Base-by-base conservation (phyloP, 1,140 invertebrate species). In the Formica selysi region DNA sequence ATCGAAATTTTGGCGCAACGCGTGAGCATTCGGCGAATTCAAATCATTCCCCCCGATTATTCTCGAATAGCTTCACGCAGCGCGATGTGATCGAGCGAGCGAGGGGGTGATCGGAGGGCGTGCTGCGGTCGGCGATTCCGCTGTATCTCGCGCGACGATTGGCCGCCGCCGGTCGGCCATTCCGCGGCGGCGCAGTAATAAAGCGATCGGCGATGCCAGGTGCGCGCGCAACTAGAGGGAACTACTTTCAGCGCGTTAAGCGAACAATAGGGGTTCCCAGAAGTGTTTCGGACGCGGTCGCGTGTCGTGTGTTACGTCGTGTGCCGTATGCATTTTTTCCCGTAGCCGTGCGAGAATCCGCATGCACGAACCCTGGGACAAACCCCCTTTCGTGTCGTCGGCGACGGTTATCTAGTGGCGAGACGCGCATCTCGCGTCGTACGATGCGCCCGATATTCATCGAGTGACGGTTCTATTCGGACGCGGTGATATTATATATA, bases 201-300 rank as follows among this genome's bases (percentile, higher is more conserved):
- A 88, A 73, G 22, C 70, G 62, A 5, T 10, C 16, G 64, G 51
- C 36, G 85, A 85, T 87, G 89, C 91, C 91, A 94, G 91, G 90
- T 95, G 94, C 94, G 94, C 93, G 94, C 94, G 94, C 94, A 94
- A 32, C 32, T 32, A 61, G 73, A 76, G 74, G 94, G 93, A 91
- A 95, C 94, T 95, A 95, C 94, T 95, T 95, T 95, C 93, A 93
- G 92, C 94, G 94, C 94, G 93, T 94, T 93, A 93, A 92, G 92
- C 91, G 93, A 94, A 95, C 95, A 95, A 95, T 95, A 95, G 94
- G 94, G 92, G 92, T 81, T 88, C 88, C 92, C 93, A 95, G 95
- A 95, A 93, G 94, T 95, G 94, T 93, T 94, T 94, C 91, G 94
- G 94, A 94, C 95, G 94, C 94, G 94, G 90, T 92, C 93, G 93